Evolutionary conservation across 2,888 invertebrate genomes (phyloP).

Genomic region (Orchesellides sinensis): DNA sequence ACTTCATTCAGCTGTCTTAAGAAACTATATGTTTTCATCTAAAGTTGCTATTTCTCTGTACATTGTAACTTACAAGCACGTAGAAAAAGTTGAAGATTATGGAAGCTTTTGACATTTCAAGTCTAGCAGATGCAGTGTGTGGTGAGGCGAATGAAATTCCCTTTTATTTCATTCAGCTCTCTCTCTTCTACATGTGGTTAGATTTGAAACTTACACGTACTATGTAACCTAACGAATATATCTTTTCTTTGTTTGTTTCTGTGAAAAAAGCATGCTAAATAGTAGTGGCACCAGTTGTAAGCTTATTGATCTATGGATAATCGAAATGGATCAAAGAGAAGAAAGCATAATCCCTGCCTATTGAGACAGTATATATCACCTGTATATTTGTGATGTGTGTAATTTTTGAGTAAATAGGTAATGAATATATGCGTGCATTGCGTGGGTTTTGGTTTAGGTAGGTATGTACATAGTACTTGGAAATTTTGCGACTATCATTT

Average conservation of each 20-base stretch:
- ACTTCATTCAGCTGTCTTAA: slow-evolving; percentile 44
- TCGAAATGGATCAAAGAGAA: slow-evolving; percentile 65
- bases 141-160: slow-evolving; percentile 48
- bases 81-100: slow-evolving; percentile 40
- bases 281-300: slow-evolving; percentile 20
- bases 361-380: slow-evolving; percentile 24
- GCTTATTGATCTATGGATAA: slow-evolving; percentile 57
- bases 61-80: slow-evolving; percentile 19
- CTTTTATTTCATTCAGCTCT: slow-evolving; percentile 9
- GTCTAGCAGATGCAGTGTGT: slow-evolving; percentile 43
- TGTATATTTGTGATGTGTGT: slow-evolving; percentile 35
- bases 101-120: slow-evolving; percentile 57
- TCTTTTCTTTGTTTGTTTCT: background rate
- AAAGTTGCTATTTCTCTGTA: background rate
- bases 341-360: slow-evolving; percentile 46
- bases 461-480: background rate
- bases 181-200: background rate
- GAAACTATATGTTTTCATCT: slow-evolving; percentile 2
- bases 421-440: slow-evolving; percentile 14
- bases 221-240: slow-evolving; percentile 2
- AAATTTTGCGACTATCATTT: slow-evolving; percentile 21
- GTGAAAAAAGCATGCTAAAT: background rate
- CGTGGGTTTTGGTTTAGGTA: background rate
- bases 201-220: background rate
- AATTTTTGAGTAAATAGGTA: too few species aligned